Evolutionary conservation across 2,113 vertebrate species (phyloP).

Genomic region (Gymnarchus niloticus): DNA sequence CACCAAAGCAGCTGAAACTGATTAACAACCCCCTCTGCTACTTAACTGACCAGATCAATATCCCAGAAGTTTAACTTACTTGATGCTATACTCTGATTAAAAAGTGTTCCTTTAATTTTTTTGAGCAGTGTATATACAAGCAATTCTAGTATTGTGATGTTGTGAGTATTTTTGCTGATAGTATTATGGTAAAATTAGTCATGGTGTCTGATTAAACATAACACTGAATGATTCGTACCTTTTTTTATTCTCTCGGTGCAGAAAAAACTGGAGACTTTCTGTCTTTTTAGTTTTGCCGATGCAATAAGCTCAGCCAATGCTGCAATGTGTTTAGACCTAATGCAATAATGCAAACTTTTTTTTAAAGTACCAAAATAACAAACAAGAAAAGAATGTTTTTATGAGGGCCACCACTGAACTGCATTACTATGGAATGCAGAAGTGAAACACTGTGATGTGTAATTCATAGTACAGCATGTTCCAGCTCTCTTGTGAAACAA

Average conservation of each 20-base stretch:
- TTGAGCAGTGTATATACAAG: too few species aligned
- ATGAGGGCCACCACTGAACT: neutral
- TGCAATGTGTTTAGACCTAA: neutral
- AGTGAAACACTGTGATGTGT: neutral
- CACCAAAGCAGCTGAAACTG: too few species aligned
- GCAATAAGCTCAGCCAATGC: neutral
- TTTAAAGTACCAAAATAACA: neutral
- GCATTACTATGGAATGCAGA: neutral
- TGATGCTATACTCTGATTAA: too few species aligned
- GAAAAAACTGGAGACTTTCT: neutral
- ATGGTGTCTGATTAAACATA: neutral
- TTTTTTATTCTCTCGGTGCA: neutral
- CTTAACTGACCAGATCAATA: too few species aligned
- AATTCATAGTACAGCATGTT: neutral
- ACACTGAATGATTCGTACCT: neutral
- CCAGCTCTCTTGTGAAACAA: slow-evolving; percentile 5
- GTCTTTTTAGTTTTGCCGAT: neutral
- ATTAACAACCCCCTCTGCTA: too few species aligned
- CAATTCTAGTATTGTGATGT: neutral
- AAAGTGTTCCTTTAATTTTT: too few species aligned
- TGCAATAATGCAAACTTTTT: neutral
- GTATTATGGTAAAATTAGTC: neutral
- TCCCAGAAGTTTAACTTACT: too few species aligned
- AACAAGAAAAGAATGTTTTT: neutral
- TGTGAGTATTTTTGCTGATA: neutral